Evolutionary conservation across 2,797 vertebrate genomes (phyloP).

Genomic region (Lycodopsis pacificus): DNA sequence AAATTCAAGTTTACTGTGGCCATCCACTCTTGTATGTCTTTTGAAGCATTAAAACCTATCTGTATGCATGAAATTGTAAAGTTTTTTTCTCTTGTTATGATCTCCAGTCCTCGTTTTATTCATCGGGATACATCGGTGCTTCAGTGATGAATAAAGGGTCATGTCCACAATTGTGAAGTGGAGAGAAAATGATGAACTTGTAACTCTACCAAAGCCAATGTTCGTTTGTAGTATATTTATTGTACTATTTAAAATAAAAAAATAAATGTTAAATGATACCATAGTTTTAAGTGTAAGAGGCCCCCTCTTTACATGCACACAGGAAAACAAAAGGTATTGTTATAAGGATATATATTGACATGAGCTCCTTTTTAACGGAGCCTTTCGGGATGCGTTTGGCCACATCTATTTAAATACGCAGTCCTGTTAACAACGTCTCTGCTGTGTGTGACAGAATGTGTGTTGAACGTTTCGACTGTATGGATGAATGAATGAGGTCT

Average conservation of each 20-base stretch:
- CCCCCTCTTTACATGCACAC: constrained; percentile 79
- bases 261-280: constrained; percentile 88
- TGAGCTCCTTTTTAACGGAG: constrained; percentile 9
- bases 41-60: constrained; percentile 90
- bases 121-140: constrained; percentile 66
- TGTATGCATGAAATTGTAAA: constrained; percentile 91
- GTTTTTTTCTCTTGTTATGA: constrained; percentile 85
- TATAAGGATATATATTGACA: constrained; percentile 29
- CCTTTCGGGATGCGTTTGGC: constrained; percentile 12
- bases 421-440: constrained; percentile 24
- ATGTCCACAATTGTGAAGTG: constrained; percentile 83
- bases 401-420: constrained; percentile 5
- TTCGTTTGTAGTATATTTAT: constrained; percentile 90
- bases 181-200: constrained; percentile 83
- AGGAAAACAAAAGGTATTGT: constrained; percentile 38
- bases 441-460: constrained; percentile 30
- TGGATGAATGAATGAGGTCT: constrained; percentile 18
- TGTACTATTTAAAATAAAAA: constrained; percentile 89
- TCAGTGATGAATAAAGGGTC: constrained; percentile 66
- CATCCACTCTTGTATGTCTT: constrained; percentile 91
- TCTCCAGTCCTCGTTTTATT: constrained; percentile 67
- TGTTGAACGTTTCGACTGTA: background rate
- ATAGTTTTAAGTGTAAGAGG: constrained; percentile 85
- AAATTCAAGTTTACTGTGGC: constrained; percentile 95
- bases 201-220: constrained; percentile 86